A percentile compares a stretch with the other conserved stretches of the same genome.
Evolutionary conservation across 2,113 vertebrate species (phyloP).

Genomic region (Phalacrocorax aristotelis): DNA sequence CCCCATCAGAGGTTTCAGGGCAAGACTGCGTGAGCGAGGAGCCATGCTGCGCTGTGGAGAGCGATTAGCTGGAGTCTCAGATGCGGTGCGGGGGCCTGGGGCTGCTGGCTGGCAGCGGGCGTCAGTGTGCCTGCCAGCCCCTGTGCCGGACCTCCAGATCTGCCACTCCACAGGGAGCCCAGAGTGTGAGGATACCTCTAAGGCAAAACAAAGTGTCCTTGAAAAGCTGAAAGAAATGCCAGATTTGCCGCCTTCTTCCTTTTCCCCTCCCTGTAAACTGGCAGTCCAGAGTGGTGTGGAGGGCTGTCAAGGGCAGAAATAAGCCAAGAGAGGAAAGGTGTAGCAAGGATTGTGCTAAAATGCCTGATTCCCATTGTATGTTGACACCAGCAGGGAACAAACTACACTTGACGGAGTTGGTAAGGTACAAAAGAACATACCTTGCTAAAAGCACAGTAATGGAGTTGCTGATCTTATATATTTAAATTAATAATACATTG

Average conservation of each 20-base stretch:
- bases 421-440: not conserved
- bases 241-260: not conserved
- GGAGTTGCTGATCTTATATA: not conserved
- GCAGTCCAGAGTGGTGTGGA: not conserved
- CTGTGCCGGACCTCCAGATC: rapidly evolving
- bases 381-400: not conserved
- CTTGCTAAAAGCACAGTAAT: not conserved
- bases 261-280: not conserved
- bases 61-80: not conserved
- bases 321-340: not conserved
- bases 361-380: not conserved
- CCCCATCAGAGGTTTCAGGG: not conserved
- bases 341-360: not conserved
- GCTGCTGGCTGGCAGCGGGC: rapidly evolving
- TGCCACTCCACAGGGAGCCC: not conserved
- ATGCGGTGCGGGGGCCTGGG: rapidly evolving
- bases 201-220: not conserved
- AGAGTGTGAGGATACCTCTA: rapidly evolving
- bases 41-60: not conserved
- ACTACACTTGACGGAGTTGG: not conserved
- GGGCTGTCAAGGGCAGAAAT: not conserved
- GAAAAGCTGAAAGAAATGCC: not conserved
- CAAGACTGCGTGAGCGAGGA: rapidly evolving
- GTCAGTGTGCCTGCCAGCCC: not conserved
- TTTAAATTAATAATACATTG: rapidly evolving